Base-by-base conservation (phyloP, 2,797 vertebrate genomes). In the Emydoidea blandingii region DNA sequence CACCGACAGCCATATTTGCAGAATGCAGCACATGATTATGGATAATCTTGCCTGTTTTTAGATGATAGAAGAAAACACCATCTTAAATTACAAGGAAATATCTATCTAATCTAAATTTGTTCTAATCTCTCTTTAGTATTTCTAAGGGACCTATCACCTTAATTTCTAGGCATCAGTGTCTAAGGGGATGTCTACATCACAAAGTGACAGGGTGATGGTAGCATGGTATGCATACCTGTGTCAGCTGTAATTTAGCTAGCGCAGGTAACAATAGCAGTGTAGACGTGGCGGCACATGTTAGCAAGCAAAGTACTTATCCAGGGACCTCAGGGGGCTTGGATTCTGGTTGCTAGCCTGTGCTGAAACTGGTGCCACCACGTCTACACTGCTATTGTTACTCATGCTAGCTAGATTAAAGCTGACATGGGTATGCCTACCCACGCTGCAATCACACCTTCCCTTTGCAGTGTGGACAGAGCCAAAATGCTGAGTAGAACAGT, bases 151-250 rank as follows among this genome's bases (percentile, higher is more conserved):
- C 2, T 78, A 91, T 65, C 52, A 79, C 53, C 62, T 78, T 18
- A 14, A 0, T 4, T 78, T 94, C 41, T 4, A 47, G 68, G 3
- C 9, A 44, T 21, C 0, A 0, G 2, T 25, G 49, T 7, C 18
- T 76, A 93, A 87, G 82, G 3, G 34, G 34, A n/a, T 65, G 34
- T 19, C 31, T n/a, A n/a, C 31, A 65, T 34, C 34, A 16, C 62
- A 65, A 16, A 65, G 68, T 44, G 68, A 12, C 37, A 41, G 12
- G 68, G 37, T 21, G 37, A 23, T 44, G 68, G 65, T 23, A 59
- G 57, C 57, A 59, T 6, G 34, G 57, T 65, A 65, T 34, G 8
- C 3, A 34, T 16, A 4, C 59, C 31, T 14, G 12, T 62, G 59
- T 62, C 31, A 8, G 15, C 62, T n/a, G 34, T 65, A 65, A 65